Base-by-base conservation (phyloP, 2,888 invertebrate genomes). In the Mechanitis mazaeus region DNA sequence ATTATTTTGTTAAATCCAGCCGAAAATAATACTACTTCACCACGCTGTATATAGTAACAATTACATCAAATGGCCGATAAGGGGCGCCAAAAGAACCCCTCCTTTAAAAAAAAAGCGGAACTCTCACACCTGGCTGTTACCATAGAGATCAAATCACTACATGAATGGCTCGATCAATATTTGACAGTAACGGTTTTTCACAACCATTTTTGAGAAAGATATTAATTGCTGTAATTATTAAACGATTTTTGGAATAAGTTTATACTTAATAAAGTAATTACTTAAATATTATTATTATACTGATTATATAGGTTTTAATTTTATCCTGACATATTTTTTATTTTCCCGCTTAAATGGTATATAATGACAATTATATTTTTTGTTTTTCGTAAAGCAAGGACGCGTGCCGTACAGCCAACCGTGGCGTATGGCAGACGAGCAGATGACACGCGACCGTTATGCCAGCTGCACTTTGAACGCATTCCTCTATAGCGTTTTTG, bases 391-490 rank as follows among this genome's bases (percentile, higher is more conserved):
- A 31, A 58, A 57, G 64, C 62, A 61, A 74, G 66, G 75, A 72
- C 76, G 75, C 75, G 79, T 79, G 81, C 83, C 79, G 75, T 81
- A 86, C 85, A 78, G 78, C 79, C 82, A 81, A 79, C 76, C 87
- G 85, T 88, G 85, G 73, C 85, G 83, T 89, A 88, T 89, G 89
- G 79, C 71, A 73, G 78, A 77, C 77, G 81, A 79, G 84, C 88
- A 89, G 89, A 89, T 87, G 89, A 88, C 88, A 89, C 85, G 83
- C 85, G 88, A 87, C 89, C 89, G 89, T 90, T 90, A 89, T 71
- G 83, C 87, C 90, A 88, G 90, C 83, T 89, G 90, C 87, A 81
- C 72, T 38, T 60, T 57, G 57, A 61, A 61, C 57, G 59, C 65
- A 57, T 61, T 54, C 58, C 45, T 20, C 42, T 54, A 59, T 55